Conservation (phyloP, 2,113 vertebrate species). For the Spilogale gracilis region DNA sequence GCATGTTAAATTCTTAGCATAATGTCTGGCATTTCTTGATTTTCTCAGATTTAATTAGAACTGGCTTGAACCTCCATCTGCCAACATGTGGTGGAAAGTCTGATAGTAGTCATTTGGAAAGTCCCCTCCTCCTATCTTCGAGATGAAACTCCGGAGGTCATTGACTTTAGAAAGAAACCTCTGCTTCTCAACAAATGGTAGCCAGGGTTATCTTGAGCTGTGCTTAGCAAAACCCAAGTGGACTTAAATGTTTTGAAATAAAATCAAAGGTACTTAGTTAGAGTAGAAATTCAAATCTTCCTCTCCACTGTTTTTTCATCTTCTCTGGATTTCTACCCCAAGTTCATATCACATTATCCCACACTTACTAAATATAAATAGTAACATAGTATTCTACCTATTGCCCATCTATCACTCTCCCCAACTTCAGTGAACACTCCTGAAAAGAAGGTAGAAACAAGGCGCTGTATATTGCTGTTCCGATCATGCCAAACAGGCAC, state of each 20-base stretch:
- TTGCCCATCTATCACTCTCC: not conserved
- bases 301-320: not conserved
- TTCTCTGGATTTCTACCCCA: not conserved
- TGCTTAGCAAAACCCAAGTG: not conserved
- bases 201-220: not conserved
- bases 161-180: not conserved
- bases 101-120: not conserved
- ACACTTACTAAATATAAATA: not conserved
- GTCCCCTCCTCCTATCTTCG: not conserved
- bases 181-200: not conserved
- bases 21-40: not conserved
- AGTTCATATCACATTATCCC: not conserved
- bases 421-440: not conserved
- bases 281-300: not conserved
- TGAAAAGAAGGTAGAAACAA: not conserved
- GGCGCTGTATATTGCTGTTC: not conserved
- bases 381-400: not conserved
- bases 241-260: not conserved
- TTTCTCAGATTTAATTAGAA: conserved; percentile 38
- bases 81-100: not conserved
- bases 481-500: not conserved
- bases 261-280: not conserved
- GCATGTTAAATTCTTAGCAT: not conserved
- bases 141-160: not conserved
- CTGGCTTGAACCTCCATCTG: not conserved